phyloP scores from a whole-genome alignment of 2,888 invertebrate species.

The Tridacna gigas region DNA sequence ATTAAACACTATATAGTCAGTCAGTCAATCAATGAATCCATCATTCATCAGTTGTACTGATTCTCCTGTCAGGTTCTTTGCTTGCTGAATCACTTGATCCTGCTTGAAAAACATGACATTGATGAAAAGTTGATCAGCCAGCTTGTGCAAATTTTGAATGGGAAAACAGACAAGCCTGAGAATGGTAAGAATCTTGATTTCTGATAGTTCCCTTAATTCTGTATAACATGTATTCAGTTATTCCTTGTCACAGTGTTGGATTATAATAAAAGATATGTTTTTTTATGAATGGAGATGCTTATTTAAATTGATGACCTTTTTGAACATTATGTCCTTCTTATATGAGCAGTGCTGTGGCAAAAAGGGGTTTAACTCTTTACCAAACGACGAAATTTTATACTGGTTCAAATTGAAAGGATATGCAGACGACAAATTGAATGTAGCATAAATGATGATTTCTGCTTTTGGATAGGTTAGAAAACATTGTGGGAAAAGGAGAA shows the following conservation, averaged over 20 bases:
- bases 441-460: too few relatives aligned
- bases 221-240: background rate
- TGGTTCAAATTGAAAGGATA: too few relatives aligned
- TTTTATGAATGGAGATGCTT: background rate
- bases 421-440: too few relatives aligned
- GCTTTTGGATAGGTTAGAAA: too few relatives aligned
- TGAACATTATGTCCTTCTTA: too few relatives aligned
- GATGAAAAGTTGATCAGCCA: background rate
- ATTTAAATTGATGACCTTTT: background rate
- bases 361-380: background rate
- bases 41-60: background rate
- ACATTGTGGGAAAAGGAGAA: too few relatives aligned
- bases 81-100: conserved; percentile 8
- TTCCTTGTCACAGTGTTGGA: background rate
- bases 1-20: background rate
- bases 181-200: background rate
- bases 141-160: conserved; percentile 12
- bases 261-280: too few relatives aligned
- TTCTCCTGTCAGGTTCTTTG: background rate
- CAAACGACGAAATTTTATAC: too few relatives aligned
- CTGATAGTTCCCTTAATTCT: background rate
- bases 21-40: background rate
- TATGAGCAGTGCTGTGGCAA: background rate
- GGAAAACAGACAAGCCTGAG: conserved; percentile 4
- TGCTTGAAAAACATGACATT: background rate